Conservation (phyloP, 1,140 invertebrate genomes). For the Cyrtorhinus lividipennis region DNA sequence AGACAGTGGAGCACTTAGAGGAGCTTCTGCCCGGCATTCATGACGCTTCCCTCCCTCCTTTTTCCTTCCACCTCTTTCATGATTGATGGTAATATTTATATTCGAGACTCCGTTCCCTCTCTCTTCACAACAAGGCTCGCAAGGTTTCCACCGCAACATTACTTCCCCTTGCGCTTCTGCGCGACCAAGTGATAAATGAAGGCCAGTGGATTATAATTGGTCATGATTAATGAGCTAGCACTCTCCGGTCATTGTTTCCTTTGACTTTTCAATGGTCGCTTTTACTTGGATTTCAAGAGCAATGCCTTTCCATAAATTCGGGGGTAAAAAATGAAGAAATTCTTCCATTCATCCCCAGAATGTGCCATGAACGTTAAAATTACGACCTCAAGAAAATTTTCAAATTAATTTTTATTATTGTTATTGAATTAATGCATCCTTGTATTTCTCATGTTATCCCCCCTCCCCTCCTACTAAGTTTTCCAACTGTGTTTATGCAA, state of each 20-base stretch:
- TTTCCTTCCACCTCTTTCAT: background rate
- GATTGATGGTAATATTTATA: background rate
- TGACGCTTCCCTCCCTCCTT: no score
- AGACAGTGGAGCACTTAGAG: no score
- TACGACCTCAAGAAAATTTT: no score
- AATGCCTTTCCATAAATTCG: background rate
- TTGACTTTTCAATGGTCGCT: constrained; percentile 1
- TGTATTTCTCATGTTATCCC: no score
- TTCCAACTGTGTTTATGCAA: no score
- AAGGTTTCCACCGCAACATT: background rate
- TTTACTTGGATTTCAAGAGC: background rate
- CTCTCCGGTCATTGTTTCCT: background rate
- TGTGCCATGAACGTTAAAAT: no score
- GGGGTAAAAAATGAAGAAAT: no score
- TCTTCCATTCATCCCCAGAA: no score
- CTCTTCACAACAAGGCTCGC: background rate
- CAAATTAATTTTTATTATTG: no score
- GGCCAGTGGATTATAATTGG: constrained; percentile 1
- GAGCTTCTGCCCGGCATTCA: no score
- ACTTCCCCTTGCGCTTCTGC: background rate
- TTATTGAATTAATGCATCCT: no score
- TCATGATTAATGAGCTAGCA: background rate
- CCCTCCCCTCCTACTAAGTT: no score
- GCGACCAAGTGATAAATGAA: background rate
- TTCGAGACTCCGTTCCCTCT: background rate